phyloP scores from a whole-genome alignment of 2,888 invertebrate genomes.

The Torymus auratus region DNA sequence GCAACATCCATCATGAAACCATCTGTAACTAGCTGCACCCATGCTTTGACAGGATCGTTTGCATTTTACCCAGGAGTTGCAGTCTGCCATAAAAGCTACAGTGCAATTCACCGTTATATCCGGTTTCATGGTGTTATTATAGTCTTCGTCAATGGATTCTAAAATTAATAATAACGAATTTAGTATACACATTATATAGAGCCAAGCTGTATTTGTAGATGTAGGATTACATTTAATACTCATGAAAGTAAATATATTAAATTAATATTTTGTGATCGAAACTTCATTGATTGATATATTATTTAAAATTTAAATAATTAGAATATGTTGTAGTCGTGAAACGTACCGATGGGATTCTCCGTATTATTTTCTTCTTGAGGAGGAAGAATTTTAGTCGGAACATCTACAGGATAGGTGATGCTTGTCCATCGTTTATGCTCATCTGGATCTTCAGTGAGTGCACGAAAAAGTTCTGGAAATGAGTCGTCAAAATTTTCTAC shows the following conservation, averaged over 20 bases:
- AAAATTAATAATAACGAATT: slow-evolving; percentile 60
- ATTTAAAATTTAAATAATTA: no score
- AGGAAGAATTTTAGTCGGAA: not conserved
- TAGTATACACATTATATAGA: no score
- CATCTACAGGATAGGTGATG: slow-evolving; percentile 83
- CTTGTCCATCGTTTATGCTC: slow-evolving; percentile 86
- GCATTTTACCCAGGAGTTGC: slow-evolving; percentile 91
- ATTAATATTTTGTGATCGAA: no score
- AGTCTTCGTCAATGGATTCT: not conserved
- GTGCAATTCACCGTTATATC: slow-evolving; percentile 87
- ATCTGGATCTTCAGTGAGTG: slow-evolving; percentile 86
- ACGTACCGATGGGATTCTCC: slow-evolving; percentile 3
- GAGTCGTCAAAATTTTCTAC: slow-evolving; percentile 88
- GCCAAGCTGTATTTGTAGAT: no score
- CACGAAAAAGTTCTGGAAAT: slow-evolving; percentile 87
- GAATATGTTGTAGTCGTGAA: no score
- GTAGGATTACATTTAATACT: no score
- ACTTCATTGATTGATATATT: no score
- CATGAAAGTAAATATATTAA: no score
- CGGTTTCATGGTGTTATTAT: not conserved
- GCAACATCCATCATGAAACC: slow-evolving; percentile 96
- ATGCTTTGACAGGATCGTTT: slow-evolving; percentile 86
- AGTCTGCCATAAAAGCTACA: slow-evolving; percentile 90
- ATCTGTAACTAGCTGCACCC: slow-evolving; percentile 88
- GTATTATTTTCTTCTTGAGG: slow-evolving; percentile 2